Conservation (phyloP, 2,888 invertebrate genomes). For the Onchidella celtica region DNA sequence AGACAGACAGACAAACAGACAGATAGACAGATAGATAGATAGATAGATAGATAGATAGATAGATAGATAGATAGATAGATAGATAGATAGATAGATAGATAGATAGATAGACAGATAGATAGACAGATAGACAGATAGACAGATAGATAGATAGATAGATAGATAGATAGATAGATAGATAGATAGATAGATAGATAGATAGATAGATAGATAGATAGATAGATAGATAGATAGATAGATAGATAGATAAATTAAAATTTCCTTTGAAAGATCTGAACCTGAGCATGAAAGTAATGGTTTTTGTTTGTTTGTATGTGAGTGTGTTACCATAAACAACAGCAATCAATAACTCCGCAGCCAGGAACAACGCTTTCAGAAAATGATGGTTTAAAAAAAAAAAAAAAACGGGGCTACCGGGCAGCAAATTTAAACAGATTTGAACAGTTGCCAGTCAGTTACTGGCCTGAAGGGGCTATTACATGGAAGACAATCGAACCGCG, state of each 20-base stretch:
- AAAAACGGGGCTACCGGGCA: too few relatives aligned
- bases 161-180: slow-evolving; percentile 17
- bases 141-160: slow-evolving; percentile 11
- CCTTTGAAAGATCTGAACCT: too few relatives aligned
- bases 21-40: neutral
- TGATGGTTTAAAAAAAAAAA: too few relatives aligned
- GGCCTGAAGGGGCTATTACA: too few relatives aligned
- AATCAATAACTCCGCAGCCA: too few relatives aligned
- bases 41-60: neutral
- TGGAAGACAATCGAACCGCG: too few relatives aligned
- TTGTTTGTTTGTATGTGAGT: neutral
- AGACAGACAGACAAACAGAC: neutral
- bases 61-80: neutral
- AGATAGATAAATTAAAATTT: too few relatives aligned
- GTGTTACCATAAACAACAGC: neutral
- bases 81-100: neutral
- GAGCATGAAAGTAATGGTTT: too few relatives aligned
- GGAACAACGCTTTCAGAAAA: too few relatives aligned
- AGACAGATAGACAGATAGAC: neutral
- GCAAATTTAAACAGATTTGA: too few relatives aligned
- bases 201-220: slow-evolving; percentile 24
- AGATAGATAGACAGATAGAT: neutral
- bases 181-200: slow-evolving; percentile 24
- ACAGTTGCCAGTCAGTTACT: too few relatives aligned
- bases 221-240: slow-evolving; percentile 11